Percentiles rank a stretch among this genome's conserved stretches.
Conservation (phyloP, 2,888 invertebrate genomes). For the Heliconius ismenius region DNA sequence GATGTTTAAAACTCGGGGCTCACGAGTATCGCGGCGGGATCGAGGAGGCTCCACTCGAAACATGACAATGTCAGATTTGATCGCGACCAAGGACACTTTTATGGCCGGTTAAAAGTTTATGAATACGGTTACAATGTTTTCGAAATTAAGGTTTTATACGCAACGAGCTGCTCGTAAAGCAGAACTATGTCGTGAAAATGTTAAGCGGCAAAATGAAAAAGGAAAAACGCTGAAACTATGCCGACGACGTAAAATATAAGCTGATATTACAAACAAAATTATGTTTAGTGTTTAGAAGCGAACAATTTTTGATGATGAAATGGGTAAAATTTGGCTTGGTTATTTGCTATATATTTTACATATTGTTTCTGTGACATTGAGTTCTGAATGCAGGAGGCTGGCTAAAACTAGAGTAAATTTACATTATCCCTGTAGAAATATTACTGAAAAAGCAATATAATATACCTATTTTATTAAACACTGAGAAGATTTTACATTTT, state of each 20-base stretch:
- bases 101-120: slow-evolving; percentile 65
- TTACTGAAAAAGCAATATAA: background rate
- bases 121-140: slow-evolving; percentile 54
- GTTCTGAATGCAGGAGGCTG: background rate
- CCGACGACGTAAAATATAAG: slow-evolving; percentile 31
- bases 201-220: slow-evolving; percentile 36
- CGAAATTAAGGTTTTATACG: slow-evolving; percentile 45
- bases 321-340: background rate
- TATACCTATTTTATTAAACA: background rate
- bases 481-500: background rate
- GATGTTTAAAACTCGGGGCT: slow-evolving; percentile 69
- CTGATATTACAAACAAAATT: slow-evolving; percentile 34
- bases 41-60: slow-evolving; percentile 63
- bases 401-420: background rate
- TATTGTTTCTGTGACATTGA: background rate
- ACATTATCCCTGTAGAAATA: background rate
- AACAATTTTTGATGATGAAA: slow-evolving; percentile 13
- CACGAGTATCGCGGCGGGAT: slow-evolving; percentile 57
- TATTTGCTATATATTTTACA: background rate
- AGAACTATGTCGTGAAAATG: slow-evolving; percentile 39
- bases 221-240: slow-evolving; percentile 35
- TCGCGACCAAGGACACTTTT: slow-evolving; percentile 61
- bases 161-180: slow-evolving; percentile 40
- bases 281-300: slow-evolving; percentile 22
- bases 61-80: slow-evolving; percentile 72